Evolutionary conservation across 2,888 invertebrate species (phyloP).

Genomic region (Acanthosoma haemorrhoidale): DNA sequence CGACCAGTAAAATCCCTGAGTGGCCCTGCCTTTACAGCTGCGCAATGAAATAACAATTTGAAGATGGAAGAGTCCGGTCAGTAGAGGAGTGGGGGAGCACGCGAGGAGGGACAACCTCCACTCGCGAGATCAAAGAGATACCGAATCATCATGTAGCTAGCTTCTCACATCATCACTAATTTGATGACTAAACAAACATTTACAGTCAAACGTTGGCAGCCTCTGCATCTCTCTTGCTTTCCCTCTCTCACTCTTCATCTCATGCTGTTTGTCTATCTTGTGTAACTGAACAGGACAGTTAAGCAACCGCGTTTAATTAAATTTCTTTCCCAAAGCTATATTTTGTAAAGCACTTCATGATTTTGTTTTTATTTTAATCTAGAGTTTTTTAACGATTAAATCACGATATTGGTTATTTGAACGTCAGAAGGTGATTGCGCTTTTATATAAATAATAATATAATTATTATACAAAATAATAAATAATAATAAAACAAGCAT

Average conservation of each 20-base stretch:
- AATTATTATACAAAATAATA: too few relatives aligned
- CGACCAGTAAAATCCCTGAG: too few relatives aligned
- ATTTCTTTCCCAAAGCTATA: neutral
- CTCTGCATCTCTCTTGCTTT: neutral
- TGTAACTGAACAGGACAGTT: neutral
- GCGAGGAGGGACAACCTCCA: neutral
- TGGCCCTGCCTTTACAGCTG: too few relatives aligned
- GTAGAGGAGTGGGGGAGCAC: neutral
- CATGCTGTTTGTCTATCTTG: neutral
- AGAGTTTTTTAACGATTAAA: too few relatives aligned
- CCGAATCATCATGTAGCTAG: neutral
- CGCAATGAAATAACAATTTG: neutral
- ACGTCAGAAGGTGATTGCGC: too few relatives aligned
- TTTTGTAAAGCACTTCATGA: too few relatives aligned
- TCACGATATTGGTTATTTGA: too few relatives aligned
- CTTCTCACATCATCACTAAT: neutral
- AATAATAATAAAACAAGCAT: too few relatives aligned
- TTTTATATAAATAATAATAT: too few relatives aligned
- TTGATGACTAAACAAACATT: conserved; percentile 14
- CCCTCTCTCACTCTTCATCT: neutral
- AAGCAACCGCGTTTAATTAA: neutral
- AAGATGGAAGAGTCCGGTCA: neutral
- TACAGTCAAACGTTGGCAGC: neutral
- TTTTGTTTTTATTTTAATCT: too few relatives aligned
- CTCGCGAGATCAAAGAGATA: conserved; percentile 1